These are phyloP conservation scores for Mesoclemmys tuberculata DNA, from an alignment of 2,113 vertebrate species.

Conservation along the genomic window DNA sequence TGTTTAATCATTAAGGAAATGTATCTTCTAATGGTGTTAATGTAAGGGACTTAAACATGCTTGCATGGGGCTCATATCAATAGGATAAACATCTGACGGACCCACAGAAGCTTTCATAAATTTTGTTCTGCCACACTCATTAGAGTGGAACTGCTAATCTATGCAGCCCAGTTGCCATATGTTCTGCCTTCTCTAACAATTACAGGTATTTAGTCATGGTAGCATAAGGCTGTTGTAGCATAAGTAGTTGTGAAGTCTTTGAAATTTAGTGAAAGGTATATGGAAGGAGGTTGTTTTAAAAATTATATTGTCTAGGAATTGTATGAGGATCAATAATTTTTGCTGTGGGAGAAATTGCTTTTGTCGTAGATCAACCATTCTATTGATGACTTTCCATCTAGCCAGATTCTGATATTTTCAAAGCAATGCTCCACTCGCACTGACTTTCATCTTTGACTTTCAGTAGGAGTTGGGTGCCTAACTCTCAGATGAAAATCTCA, in stretches of 20 bases:
- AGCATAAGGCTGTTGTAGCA: not conserved
- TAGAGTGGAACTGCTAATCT: not conserved
- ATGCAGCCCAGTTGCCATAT: fast-evolving
- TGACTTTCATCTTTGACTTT: not conserved
- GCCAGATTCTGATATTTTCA: not conserved
- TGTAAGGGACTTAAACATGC: conserved; percentile 39
- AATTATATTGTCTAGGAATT: not conserved
- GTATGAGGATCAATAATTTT: not conserved
- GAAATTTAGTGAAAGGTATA: not conserved
- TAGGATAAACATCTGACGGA: not conserved
- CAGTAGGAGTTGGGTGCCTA: not conserved
- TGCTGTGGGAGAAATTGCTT: not conserved
- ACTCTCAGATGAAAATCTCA: not conserved
- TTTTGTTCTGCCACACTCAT: fast-evolving
- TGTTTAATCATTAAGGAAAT: conserved; percentile 79
- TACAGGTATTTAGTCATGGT: not conserved
- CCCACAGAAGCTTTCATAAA: not conserved
- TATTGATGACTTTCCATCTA: not conserved
- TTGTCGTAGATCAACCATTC: not conserved
- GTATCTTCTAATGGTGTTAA: conserved; percentile 64
- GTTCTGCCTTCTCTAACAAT: fast-evolving
- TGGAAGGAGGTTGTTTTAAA: not conserved
- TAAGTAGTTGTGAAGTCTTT: fast-evolving
- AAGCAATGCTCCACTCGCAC: not conserved
- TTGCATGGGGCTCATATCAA: not conserved